These are phyloP conservation scores for Nowickia ferox DNA, from an alignment of 2,888 invertebrate species.

Conservation along the genomic window DNA sequence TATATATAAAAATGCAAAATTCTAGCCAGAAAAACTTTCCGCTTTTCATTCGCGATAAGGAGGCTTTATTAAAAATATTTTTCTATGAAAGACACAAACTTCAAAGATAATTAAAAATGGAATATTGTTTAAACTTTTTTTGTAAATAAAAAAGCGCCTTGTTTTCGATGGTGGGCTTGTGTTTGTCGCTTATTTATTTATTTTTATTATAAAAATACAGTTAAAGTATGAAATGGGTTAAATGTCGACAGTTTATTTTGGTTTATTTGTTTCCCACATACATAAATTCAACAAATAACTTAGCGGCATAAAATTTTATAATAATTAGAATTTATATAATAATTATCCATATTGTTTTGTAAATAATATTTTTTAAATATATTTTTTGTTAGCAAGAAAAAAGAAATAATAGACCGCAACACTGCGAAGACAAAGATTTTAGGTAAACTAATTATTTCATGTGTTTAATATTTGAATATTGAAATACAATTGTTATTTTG, in stretches of 20 bases:
- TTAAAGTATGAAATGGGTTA: not conserved
- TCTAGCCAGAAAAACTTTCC: too few species aligned
- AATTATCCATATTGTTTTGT: conserved; percentile 41
- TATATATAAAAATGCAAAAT: too few species aligned
- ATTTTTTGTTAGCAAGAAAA: conserved; percentile 9
- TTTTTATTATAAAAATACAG: conserved; percentile 26
- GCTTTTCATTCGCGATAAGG: not conserved
- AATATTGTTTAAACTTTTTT: not conserved
- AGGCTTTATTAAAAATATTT: conserved; percentile 18
- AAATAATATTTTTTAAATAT: conserved; percentile 49
- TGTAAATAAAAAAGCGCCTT: conserved; percentile 48
- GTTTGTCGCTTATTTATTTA: conserved; percentile 63
- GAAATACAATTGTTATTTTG: too few species aligned
- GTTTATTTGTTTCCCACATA: conserved; percentile 11
- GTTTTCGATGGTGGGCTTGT: conserved; percentile 56
- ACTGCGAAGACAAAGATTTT: conserved; percentile 11
- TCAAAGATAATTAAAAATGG: not conserved
- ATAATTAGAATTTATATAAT: conserved; percentile 27
- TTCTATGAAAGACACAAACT: conserved; percentile 53
- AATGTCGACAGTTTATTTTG: conserved; percentile 8
- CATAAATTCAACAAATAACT: conserved; percentile 23
- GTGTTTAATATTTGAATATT: not conserved
- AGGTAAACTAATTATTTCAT: conserved; percentile 13
- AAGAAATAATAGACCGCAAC: conserved; percentile 13
- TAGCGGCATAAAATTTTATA: conserved; percentile 12